These are phyloP conservation scores for Lepidothrix coronata DNA, from an alignment of 2,113 vertebrate genomes.

Conservation along the genomic window DNA sequence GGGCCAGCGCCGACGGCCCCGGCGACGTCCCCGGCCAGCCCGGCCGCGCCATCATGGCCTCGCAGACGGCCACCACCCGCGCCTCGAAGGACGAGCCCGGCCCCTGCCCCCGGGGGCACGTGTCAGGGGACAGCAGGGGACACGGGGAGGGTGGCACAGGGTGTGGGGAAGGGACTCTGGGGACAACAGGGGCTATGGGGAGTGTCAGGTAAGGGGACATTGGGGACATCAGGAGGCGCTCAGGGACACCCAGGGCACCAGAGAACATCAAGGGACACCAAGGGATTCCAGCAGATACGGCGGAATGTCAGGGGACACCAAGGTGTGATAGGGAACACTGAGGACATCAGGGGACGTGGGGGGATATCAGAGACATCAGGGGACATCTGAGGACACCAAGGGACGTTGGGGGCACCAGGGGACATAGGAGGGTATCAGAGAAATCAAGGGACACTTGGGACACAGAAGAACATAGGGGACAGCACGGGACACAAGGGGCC, in stretches of 20 bases:
- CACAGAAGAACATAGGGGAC: not conserved
- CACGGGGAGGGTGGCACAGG: rapidly evolving
- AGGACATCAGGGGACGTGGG: not conserved
- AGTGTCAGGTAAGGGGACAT: too few species aligned
- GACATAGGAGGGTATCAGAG: too few species aligned
- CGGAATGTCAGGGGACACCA: rapidly evolving
- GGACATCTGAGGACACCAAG: too few species aligned
- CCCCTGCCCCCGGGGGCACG: not conserved
- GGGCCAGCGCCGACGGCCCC: not conserved
- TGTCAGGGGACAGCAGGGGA: not conserved
- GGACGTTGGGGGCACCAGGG: too few species aligned
- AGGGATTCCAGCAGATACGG: rapidly evolving
- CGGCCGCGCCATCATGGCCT: not conserved
- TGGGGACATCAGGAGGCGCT: not conserved
- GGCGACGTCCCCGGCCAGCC: not conserved
- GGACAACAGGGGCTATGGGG: not conserved
- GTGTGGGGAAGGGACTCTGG: too few species aligned
- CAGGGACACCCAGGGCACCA: rapidly evolving
- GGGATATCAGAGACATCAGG: too few species aligned
- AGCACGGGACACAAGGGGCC: rapidly evolving
- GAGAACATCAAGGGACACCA: too few species aligned
- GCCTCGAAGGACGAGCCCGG: not conserved
- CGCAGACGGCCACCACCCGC: not conserved
- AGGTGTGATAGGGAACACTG: rapidly evolving
- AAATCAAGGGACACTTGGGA: too few species aligned